Evolutionary conservation across 2,888 invertebrate genomes (phyloP), one percentile per base, ranked within the genome.

Genomic region (Cerastis leucographa): DNA sequence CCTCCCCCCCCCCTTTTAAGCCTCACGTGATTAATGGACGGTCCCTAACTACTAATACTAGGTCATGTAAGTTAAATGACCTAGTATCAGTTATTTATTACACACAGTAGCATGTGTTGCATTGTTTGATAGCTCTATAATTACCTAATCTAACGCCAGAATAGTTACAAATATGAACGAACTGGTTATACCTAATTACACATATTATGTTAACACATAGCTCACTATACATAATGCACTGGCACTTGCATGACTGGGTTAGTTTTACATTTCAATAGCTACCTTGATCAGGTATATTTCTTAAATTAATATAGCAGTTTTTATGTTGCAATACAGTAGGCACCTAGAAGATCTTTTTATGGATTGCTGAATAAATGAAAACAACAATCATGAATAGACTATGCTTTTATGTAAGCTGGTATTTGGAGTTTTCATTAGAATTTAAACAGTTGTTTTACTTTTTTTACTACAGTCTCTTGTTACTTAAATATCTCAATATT

Each of bases 151-250:
- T 62, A 56, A 61, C 51, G 71, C 59, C 73, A 56, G 46, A 78
- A 46, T 73, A 74, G 40, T 42, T 71, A 67, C 29, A 59, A 66
- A 59, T 62, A 51, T 40, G 4, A 49, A n/a, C 66, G 9, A 14
- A 54, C 22, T 59, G 29, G 29, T 71, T 74, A 70, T 42, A 19
- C 25, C 22, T 51, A 77, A 29, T 44, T 35, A 71, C 61, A 68
- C 79, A 73, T 51, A 62, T 62, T 82, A 71, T 51, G 62, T 73
- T 78, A 81, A 67, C 70, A 70, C 78, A 82, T 46, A 69, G 68
- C 51, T 56, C n/a, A 69, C 54, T 35, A 29, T 67, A 80, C 51
- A 64, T 51, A 51, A 78, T 42, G 14, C 17, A 66, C 56, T 78
- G 1, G 46, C 42, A 54, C 40, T 70, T 12, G 42, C 54, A 44